Percentiles rank a stretch among this genome's conserved stretches.
phyloP scores from a whole-genome alignment of 2,888 invertebrate species.

The Hydraecia micacea region DNA sequence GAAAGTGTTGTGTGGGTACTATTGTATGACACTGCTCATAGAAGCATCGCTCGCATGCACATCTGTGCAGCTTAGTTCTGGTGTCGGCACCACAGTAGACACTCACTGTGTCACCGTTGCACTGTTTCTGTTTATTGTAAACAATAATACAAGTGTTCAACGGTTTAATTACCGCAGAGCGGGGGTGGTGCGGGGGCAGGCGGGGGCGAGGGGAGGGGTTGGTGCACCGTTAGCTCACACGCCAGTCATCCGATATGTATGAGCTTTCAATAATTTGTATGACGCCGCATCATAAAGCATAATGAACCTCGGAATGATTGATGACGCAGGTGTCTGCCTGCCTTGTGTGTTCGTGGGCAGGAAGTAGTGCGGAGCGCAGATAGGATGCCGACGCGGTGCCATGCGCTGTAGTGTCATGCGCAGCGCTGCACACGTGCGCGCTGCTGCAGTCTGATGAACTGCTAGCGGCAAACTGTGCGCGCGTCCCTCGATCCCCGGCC shows the following conservation, averaged over 20 bases:
- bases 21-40: not conserved
- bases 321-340: constrained; percentile 56
- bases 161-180: constrained; percentile 27
- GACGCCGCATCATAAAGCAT: constrained; percentile 60
- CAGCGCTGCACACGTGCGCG: not conserved
- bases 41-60: not conserved
- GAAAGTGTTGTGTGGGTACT: not conserved
- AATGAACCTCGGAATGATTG: constrained; percentile 63
- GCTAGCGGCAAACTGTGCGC: not conserved
- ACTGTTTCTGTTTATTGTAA: not conserved
- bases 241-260: constrained; percentile 67
- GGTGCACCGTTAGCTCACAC: constrained; percentile 57
- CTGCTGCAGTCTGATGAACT: not conserved
- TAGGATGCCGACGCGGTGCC: constrained; percentile 10
- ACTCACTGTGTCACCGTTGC: not conserved
- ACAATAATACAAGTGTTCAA: not conserved
- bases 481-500: not conserved
- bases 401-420: too few relatives aligned
- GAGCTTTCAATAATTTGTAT: constrained; percentile 65
- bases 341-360: constrained; percentile 26
- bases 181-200: not conserved
- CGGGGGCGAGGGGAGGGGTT: not conserved
- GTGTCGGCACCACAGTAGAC: not conserved
- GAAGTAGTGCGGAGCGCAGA: constrained; percentile 25
- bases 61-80: not conserved